Evolutionary conservation across 2,797 vertebrate species (phyloP).

Genomic region (Fistularia commersonii): DNA sequence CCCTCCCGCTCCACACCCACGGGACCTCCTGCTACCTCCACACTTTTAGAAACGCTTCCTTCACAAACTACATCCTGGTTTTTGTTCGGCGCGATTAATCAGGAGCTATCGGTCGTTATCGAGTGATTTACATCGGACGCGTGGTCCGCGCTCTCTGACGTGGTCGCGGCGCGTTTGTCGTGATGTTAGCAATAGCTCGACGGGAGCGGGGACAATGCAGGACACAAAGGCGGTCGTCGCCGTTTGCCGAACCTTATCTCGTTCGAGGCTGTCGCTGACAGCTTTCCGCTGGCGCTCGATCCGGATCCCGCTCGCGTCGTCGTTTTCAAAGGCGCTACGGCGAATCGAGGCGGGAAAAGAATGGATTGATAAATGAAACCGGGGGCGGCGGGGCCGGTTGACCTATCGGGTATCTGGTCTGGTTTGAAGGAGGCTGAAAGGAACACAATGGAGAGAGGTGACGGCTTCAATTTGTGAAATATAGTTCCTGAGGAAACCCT

Average conservation of each 20-base stretch:
- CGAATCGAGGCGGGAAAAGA: constrained; percentile 21
- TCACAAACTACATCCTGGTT: neutral
- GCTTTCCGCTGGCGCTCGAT: constrained; percentile 16
- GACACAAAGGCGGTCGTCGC: constrained; percentile 9
- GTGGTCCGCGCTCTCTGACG: neutral
- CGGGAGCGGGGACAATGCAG: constrained; percentile 15
- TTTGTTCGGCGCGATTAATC: too few relatives aligned
- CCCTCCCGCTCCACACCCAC: constrained; percentile 47
- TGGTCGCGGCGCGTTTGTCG: neutral
- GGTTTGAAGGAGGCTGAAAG: constrained; percentile 8
- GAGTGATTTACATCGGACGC: too few relatives aligned
- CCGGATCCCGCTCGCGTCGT: constrained; percentile 17
- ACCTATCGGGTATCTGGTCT: constrained; percentile 11
- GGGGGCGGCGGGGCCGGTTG: neutral
- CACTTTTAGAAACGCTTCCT: constrained; percentile 44
- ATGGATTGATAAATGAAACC: constrained; percentile 13
- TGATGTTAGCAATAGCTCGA: constrained; percentile 11
- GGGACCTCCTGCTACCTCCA: constrained; percentile 40
- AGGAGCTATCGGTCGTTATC: too few relatives aligned
- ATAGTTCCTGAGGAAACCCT: neutral
- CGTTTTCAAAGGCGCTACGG: neutral
- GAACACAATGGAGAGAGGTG: neutral
- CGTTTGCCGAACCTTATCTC: constrained; percentile 35
- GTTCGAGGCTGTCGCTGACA: constrained; percentile 22
- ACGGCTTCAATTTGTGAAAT: constrained; percentile 10